Conservation (phyloP, 2,113 vertebrate genomes). For the Elephas maximus region DNA sequence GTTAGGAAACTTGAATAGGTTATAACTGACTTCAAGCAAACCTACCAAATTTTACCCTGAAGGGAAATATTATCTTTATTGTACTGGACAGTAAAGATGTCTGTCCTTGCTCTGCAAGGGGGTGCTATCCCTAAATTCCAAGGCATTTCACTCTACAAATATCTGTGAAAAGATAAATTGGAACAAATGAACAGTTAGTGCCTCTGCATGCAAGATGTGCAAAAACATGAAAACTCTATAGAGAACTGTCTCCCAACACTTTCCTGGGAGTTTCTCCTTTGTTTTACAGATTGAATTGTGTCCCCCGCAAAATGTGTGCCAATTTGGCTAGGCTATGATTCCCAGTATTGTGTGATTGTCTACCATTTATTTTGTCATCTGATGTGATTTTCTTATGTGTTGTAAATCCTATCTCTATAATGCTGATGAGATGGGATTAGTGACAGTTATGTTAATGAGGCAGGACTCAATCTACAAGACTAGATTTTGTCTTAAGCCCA, state of each 20-base stretch:
- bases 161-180: neutral
- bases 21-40: neutral
- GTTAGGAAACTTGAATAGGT: neutral
- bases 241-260: neutral
- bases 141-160: neutral
- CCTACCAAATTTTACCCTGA: neutral
- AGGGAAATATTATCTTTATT: neutral
- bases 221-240: neutral
- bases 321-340: too few relatives aligned
- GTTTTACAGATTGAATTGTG: neutral
- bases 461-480: too few relatives aligned
- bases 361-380: too few relatives aligned
- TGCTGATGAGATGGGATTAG: too few relatives aligned
- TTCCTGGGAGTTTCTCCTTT: neutral
- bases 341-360: too few relatives aligned
- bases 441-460: too few relatives aligned
- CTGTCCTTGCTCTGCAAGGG: neutral
- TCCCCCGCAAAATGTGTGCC: too few relatives aligned
- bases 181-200: neutral
- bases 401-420: too few relatives aligned
- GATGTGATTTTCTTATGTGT: too few relatives aligned
- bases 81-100: neutral
- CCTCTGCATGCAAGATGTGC: neutral
- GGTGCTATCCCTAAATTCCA: neutral
- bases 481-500: too few relatives aligned